Conservation (phyloP, 2,888 invertebrate genomes). For the Furcula furcula region DNA sequence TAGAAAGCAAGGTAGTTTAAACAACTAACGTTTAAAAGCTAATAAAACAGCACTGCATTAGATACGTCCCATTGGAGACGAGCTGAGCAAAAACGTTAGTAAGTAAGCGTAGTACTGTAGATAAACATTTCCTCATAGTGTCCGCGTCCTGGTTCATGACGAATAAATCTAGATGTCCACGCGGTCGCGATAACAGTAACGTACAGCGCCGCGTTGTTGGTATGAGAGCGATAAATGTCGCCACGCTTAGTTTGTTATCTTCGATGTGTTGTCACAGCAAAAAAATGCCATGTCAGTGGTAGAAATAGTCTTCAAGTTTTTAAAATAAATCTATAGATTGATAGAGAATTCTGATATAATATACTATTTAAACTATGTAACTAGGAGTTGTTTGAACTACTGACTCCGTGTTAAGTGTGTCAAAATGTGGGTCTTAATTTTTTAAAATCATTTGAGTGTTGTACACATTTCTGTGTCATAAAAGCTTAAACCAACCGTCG, state of each 20-base stretch:
- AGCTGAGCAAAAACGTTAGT: slow-evolving; percentile 33
- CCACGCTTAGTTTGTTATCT: slow-evolving; percentile 42
- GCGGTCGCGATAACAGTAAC: slow-evolving; percentile 48
- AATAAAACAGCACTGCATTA: slow-evolving; percentile 2
- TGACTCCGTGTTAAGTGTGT: too few relatives aligned
- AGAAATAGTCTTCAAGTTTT: slow-evolving; percentile 14
- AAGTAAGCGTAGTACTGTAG: slow-evolving; percentile 50
- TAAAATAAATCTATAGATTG: too few relatives aligned
- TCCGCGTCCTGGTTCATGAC: slow-evolving; percentile 56
- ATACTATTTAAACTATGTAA: too few relatives aligned
- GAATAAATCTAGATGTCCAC: slow-evolving; percentile 70
- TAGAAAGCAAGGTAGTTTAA: too few relatives aligned
- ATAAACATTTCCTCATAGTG: slow-evolving; percentile 66
- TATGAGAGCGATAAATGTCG: slow-evolving; percentile 45
- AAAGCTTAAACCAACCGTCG: too few relatives aligned
- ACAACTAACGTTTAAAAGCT: not conserved
- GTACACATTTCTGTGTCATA: too few relatives aligned
- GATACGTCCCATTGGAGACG: slow-evolving; percentile 24
- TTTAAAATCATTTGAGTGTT: too few relatives aligned
- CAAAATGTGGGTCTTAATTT: too few relatives aligned
- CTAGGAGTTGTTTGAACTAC: too few relatives aligned
- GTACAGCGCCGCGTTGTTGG: slow-evolving; percentile 41
- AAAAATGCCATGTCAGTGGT: slow-evolving; percentile 22
- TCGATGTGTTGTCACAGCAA: slow-evolving; percentile 25
- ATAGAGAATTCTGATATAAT: too few relatives aligned